Percentiles rank a stretch among this genome's conserved stretches.
Evolutionary conservation across 2,113 vertebrate species (phyloP).

Genomic region (Carassius gibelio): DNA sequence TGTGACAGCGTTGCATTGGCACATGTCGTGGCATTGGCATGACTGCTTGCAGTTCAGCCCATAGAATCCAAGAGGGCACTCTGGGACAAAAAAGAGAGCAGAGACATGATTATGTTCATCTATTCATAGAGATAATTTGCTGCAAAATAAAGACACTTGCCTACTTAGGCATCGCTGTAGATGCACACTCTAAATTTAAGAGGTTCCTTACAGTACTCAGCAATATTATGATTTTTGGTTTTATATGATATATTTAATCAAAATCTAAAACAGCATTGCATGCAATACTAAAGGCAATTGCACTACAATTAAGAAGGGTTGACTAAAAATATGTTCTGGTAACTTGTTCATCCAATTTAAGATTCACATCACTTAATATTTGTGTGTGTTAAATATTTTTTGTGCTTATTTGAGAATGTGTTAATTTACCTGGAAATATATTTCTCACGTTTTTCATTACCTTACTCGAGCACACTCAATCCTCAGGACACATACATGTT

Average conservation of each 20-base stretch:
- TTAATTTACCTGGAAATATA: neutral
- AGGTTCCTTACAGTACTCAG: no score
- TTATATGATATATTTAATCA: neutral
- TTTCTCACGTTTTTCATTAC: neutral
- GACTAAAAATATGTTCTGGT: no score
- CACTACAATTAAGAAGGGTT: no score
- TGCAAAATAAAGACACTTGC: neutral
- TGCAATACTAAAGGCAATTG: neutral
- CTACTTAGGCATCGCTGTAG: no score
- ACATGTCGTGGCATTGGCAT: slow-evolving; percentile 79
- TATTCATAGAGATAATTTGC: no score
- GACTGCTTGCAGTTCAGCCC: slow-evolving; percentile 75
- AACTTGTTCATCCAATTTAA: no score
- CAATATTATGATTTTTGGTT: no score
- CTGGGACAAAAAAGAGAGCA: slow-evolving; percentile 63
- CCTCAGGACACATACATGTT: neutral
- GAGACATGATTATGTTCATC: neutral
- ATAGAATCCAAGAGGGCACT: slow-evolving; percentile 82
- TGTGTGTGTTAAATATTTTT: neutral
- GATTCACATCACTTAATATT: no score
- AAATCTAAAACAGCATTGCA: neutral
- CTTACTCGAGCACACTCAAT: neutral
- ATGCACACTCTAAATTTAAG: no score
- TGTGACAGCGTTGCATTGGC: slow-evolving; percentile 80
- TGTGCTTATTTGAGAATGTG: neutral